Percentiles rank a stretch among this genome's conserved stretches.
phyloP scores from a whole-genome alignment of 1,140 invertebrate genomes.

The Drosophila bipectinata region DNA sequence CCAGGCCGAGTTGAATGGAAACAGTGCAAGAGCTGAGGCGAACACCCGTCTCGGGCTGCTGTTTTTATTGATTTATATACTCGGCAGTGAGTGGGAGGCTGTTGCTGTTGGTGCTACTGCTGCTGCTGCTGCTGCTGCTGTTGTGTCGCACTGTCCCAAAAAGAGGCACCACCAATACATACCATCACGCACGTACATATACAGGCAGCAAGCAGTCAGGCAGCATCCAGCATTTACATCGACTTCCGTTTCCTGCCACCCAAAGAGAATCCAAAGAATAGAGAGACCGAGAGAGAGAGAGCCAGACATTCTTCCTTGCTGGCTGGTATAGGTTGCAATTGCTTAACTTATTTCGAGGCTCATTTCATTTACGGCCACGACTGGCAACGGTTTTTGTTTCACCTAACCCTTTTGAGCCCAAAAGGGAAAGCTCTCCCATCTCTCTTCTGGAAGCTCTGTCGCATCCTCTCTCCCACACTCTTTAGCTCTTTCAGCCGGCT shows the following conservation, averaged over 20 bases:
- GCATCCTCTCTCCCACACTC: conserved; percentile 2
- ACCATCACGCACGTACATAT: conserved; percentile 9
- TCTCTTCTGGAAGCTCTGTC: conserved; percentile 16
- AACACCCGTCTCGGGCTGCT: conserved; percentile 57
- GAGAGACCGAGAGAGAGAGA: conserved; percentile 13
- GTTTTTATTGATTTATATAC: conserved; percentile 81
- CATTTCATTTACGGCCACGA: conserved; percentile 68
- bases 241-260: conserved; percentile 72
- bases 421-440: conserved; percentile 43
- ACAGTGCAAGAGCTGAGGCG: conserved; percentile 43
- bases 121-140: conserved; percentile 25
- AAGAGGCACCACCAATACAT: conserved; percentile 52
- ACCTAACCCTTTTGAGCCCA: conserved; percentile 56
- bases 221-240: conserved; percentile 57
- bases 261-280: conserved; percentile 30
- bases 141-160: conserved; percentile 66
- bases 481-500: conserved; percentile 25
- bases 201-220: conserved; percentile 5
- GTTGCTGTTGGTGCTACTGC: conserved; percentile 39
- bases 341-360: conserved; percentile 64
- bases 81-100: conserved; percentile 62
- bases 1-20: conserved; percentile 22
- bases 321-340: conserved; percentile 49
- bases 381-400: conserved; percentile 24
- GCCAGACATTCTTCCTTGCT: conserved; percentile 5